Evolutionary conservation across 2,888 invertebrate species (phyloP).

Genomic region (Cantharis nigra): DNA sequence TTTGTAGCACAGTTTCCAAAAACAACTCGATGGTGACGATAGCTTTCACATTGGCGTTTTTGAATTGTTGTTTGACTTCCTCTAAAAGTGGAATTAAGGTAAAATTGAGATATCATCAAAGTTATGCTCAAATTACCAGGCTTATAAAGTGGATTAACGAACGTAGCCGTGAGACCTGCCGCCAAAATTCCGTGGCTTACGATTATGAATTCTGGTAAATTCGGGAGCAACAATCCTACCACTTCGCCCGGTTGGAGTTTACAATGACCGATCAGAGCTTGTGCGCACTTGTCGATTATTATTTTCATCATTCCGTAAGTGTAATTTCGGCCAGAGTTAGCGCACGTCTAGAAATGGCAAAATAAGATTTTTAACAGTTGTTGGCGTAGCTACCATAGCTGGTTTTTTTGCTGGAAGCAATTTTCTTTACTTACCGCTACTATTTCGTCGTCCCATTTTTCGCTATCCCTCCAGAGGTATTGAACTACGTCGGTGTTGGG

Average conservation of each 20-base stretch:
- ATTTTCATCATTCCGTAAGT: slow-evolving; percentile 65
- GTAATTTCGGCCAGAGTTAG: slow-evolving; percentile 67
- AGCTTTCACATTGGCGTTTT: slow-evolving; percentile 65
- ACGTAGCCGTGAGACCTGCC: slow-evolving; percentile 69
- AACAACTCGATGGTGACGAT: slow-evolving; percentile 68
- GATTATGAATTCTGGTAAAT: slow-evolving; percentile 71
- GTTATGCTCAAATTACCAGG: slow-evolving; percentile 59
- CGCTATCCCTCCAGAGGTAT: slow-evolving; percentile 62
- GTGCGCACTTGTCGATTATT: slow-evolving; percentile 63
- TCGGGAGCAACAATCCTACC: slow-evolving; percentile 69
- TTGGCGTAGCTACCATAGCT: too few species aligned
- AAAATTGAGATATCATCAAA: too few species aligned
- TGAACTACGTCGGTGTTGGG: slow-evolving; percentile 65
- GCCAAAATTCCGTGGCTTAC: slow-evolving; percentile 69
- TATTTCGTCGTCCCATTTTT: slow-evolving; percentile 63
- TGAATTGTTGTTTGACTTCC: slow-evolving; percentile 67
- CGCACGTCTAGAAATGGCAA: slow-evolving; percentile 64
- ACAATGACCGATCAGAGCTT: slow-evolving; percentile 61
- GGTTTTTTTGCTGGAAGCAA: too few species aligned
- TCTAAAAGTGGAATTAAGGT: slow-evolving; percentile 54
- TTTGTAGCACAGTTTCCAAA: slow-evolving; percentile 63
- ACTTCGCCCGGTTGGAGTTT: slow-evolving; percentile 66
- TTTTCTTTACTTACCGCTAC: slow-evolving; percentile 71
- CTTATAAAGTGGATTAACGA: slow-evolving; percentile 73
- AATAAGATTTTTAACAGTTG: neutral